Evolutionary conservation across 2,797 vertebrate species (phyloP).

Genomic region (Cyclopterus lumpus): DNA sequence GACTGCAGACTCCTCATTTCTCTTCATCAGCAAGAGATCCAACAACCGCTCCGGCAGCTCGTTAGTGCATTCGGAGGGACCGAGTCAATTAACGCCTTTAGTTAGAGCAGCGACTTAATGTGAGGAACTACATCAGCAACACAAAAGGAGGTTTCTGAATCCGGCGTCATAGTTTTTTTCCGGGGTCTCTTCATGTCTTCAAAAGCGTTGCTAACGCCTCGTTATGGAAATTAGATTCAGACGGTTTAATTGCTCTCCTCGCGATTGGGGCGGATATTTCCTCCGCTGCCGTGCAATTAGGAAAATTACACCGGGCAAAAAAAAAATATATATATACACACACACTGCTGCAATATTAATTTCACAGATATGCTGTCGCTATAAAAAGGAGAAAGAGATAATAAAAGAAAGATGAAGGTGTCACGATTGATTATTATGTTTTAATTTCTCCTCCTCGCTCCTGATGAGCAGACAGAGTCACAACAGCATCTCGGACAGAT

Average conservation of each 20-base stretch:
- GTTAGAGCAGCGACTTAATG: not conserved
- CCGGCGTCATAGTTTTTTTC: not conserved
- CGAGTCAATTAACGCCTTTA: slow-evolving; percentile 3
- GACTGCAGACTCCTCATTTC: no score
- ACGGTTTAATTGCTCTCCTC: not conserved
- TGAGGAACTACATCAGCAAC: not conserved
- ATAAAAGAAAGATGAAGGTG: slow-evolving; percentile 17
- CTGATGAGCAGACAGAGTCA: slow-evolving; percentile 44
- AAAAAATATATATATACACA: no score
- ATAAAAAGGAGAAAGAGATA: not conserved
- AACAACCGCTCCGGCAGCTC: not conserved
- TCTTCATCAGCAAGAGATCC: not conserved
- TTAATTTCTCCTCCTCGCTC: slow-evolving; percentile 30
- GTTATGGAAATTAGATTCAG: slow-evolving; percentile 5
- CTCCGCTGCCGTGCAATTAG: not conserved
- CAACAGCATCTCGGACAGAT: no score
- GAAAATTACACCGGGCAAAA: slow-evolving; percentile 11
- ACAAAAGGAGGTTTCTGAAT: not conserved
- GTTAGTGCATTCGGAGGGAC: not conserved
- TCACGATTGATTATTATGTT: not conserved
- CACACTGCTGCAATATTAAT: not conserved
- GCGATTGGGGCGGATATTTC: not conserved
- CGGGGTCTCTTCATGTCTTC: not conserved
- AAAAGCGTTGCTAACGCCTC: slow-evolving; percentile 7
- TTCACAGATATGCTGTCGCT: not conserved